These are phyloP conservation scores for Conopomorpha cramerella DNA, from an alignment of 1,140 invertebrate species.

Conservation along the genomic window DNA sequence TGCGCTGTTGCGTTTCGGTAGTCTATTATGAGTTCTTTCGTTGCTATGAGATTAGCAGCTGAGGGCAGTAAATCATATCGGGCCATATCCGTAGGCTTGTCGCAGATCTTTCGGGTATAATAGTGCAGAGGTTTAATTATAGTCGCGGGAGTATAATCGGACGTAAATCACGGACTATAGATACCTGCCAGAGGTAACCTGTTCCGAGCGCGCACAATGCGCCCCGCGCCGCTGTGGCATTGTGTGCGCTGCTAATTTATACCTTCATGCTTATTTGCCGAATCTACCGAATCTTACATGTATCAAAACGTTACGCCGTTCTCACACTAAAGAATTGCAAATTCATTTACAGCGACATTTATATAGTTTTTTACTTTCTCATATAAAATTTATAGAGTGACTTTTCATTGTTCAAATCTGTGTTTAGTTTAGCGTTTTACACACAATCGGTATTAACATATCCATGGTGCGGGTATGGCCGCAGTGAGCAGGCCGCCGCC, in stretches of 20 bases:
- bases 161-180: slow-evolving; percentile 50
- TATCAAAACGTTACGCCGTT: slow-evolving; percentile 28
- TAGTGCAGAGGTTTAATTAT: slow-evolving; percentile 54
- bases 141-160: slow-evolving; percentile 42
- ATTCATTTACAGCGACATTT: slow-evolving; percentile 25
- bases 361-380: slow-evolving; percentile 21
- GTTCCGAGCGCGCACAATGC: slow-evolving; percentile 48
- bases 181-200: slow-evolving; percentile 54
- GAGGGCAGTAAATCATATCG: slow-evolving; percentile 39
- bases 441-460: slow-evolving; percentile 44
- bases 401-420: slow-evolving; percentile 24
- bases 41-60: too few species aligned
- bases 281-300: slow-evolving; percentile 20
- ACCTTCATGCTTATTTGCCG: slow-evolving; percentile 45
- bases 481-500: slow-evolving; percentile 15
- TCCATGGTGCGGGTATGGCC: slow-evolving; percentile 24
- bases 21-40: too few species aligned
- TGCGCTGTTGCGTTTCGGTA: too few species aligned
- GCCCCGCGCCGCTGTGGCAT: slow-evolving; percentile 24
- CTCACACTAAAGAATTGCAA: slow-evolving; percentile 24
- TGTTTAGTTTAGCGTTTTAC: slow-evolving; percentile 33
- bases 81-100: slow-evolving; percentile 40
- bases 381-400: slow-evolving; percentile 37
- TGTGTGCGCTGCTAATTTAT: slow-evolving; percentile 42
- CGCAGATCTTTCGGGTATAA: slow-evolving; percentile 46